Percentiles rank a stretch among this genome's conserved stretches.
Conservation (phyloP, 2,797 vertebrate genomes). For the Cyclura pinguis region DNA sequence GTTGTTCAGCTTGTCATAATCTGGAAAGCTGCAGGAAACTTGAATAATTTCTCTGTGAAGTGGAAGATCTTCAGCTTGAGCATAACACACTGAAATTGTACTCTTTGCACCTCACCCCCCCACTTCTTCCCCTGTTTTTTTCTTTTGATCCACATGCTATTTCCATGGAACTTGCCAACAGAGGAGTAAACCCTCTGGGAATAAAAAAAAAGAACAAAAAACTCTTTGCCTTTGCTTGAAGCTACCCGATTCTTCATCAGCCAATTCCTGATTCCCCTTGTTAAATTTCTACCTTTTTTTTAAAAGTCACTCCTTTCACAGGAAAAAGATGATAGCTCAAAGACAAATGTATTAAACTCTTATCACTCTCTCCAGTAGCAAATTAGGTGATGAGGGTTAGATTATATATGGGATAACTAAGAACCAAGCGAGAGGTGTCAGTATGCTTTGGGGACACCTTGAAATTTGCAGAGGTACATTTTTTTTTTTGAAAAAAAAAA, state of each 20-base stretch:
- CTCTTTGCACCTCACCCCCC: slow-evolving; percentile 60
- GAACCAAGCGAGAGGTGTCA: background rate
- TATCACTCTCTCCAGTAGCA: background rate
- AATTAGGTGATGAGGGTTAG: background rate
- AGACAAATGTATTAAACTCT: background rate
- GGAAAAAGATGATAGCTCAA: background rate
- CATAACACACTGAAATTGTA: slow-evolving; percentile 65
- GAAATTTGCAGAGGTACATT: no score
- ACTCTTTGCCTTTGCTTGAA: slow-evolving; percentile 41
- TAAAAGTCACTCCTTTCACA: background rate
- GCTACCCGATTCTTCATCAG: slow-evolving; percentile 58
- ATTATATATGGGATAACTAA: background rate
- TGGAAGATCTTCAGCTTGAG: slow-evolving; percentile 72
- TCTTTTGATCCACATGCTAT: slow-evolving; percentile 45
- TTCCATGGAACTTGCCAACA: slow-evolving; percentile 56
- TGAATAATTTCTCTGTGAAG: slow-evolving; percentile 77
- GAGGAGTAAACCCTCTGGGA: slow-evolving; percentile 50
- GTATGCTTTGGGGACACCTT: no score
- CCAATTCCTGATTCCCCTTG: slow-evolving; percentile 44
- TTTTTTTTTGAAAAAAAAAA: background rate
- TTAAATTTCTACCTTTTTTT: background rate
- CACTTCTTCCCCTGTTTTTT: slow-evolving; percentile 46
- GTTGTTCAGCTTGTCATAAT: slow-evolving; percentile 75
- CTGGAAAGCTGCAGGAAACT: slow-evolving; percentile 77
- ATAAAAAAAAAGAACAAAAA: background rate